Evolutionary conservation across 92 coral and sea anemone genomes (phyloP).

Genomic region (Isaurus tuberculatus): DNA sequence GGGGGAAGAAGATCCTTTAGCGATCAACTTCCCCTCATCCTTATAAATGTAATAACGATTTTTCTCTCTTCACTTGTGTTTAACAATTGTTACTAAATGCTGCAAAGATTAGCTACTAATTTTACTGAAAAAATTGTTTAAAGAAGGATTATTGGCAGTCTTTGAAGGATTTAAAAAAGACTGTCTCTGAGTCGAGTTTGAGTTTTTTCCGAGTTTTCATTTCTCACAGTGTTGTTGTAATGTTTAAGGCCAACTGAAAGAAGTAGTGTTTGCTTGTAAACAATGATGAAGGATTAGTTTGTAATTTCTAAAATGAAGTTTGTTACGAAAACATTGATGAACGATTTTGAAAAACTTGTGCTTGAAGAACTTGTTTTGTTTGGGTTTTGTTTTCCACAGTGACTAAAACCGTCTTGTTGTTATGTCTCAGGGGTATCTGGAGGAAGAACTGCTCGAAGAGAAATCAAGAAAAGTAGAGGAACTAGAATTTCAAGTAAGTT

Average conservation of each 20-base stretch:
- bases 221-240: not conserved
- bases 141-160: not conserved
- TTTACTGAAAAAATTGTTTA: not conserved
- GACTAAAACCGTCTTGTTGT: not conserved
- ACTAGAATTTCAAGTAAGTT: constrained; percentile 68
- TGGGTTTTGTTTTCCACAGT: not conserved
- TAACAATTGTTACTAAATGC: not conserved
- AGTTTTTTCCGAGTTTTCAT: not conserved
- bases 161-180: not conserved
- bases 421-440: constrained; percentile 66
- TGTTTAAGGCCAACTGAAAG: too few species aligned
- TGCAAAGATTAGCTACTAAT: not conserved
- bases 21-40: not conserved
- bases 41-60: not conserved
- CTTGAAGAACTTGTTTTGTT: not conserved
- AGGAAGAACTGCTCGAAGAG: constrained; percentile 67
- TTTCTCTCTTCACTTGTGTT: not conserved
- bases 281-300: not conserved
- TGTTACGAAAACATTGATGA: not conserved
- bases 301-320: not conserved
- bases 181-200: too few species aligned
- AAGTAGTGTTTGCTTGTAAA: not conserved
- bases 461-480: constrained; percentile 74
- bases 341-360: not conserved
- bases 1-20: not conserved